These are phyloP conservation scores for Microplitis demolitor DNA, from an alignment of 1,140 invertebrate species.

Conservation along the genomic window DNA sequence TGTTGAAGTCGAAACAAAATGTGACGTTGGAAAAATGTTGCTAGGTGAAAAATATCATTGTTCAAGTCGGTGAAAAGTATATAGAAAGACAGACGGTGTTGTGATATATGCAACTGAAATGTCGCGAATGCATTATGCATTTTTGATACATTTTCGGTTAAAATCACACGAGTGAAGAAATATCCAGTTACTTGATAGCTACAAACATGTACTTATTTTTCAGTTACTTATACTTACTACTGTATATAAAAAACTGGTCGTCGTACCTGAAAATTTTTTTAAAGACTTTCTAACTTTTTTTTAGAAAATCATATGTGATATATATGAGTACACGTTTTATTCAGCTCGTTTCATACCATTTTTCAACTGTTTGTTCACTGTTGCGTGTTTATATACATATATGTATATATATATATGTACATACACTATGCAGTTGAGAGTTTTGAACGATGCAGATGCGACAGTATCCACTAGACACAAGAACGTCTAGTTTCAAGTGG, in stretches of 20 bases:
- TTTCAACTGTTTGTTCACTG: slow-evolving; percentile 9
- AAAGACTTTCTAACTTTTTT: not conserved
- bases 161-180: not conserved
- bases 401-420: slow-evolving; percentile 17
- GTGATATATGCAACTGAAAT: not conserved
- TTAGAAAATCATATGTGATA: slow-evolving; percentile 7
- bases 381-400: slow-evolving; percentile 1
- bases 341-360: slow-evolving; percentile 2
- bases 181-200: not conserved
- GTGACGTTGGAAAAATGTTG: not conserved
- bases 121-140: slow-evolving; percentile 11
- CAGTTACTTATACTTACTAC: no score
- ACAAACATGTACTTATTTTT: not conserved
- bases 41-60: not conserved
- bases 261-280: no score
- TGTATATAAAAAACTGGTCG: no score
- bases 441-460: slow-evolving; percentile 36
- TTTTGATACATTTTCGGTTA: not conserved
- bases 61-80: not conserved
- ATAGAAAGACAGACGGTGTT: not conserved
- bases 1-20: not conserved
- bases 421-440: slow-evolving; percentile 2
- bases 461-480: slow-evolving; percentile 37
- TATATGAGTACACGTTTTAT: not conserved
- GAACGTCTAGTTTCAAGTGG: slow-evolving; percentile 45